These are phyloP conservation scores for Molanna angustata DNA, from an alignment of 2,888 invertebrate species.

Conservation along the genomic window DNA sequence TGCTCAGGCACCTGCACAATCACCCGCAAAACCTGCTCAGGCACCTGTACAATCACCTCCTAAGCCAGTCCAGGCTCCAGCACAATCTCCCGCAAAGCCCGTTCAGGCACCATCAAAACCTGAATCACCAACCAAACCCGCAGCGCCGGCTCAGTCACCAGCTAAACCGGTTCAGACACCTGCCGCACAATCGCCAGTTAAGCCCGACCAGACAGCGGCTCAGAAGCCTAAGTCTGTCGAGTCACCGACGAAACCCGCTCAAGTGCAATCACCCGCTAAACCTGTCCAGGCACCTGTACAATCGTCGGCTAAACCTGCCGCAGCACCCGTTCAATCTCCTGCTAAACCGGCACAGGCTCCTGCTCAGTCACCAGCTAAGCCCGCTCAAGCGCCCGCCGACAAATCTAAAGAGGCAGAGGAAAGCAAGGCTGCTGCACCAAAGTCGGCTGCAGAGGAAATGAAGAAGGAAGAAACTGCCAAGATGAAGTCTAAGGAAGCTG, in stretches of 20 bases:
- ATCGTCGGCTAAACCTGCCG: slow-evolving; percentile 4
- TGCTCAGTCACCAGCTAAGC: slow-evolving; percentile 5
- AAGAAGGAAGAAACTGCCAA: slow-evolving; percentile 5
- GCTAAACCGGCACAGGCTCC: slow-evolving; percentile 13
- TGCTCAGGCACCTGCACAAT: slow-evolving; percentile 7
- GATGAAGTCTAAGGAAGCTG: too few species aligned
- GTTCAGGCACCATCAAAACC: not conserved
- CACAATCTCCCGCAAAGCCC: slow-evolving; percentile 16
- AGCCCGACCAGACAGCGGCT: not conserved
- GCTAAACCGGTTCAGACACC: slow-evolving; percentile 17
- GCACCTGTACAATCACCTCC: slow-evolving; percentile 19
- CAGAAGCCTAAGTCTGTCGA: not conserved
- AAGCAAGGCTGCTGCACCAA: not conserved
- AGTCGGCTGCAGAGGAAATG: not conserved
- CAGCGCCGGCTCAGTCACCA: slow-evolving; percentile 21
- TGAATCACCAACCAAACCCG: slow-evolving; percentile 11
- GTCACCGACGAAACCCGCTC: slow-evolving; percentile 3
- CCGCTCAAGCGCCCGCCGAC: not conserved
- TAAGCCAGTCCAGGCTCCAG: slow-evolving; percentile 16
- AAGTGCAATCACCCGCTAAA: slow-evolving; percentile 10
- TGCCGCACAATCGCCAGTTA: not conserved
- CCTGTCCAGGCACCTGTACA: slow-evolving; percentile 8
- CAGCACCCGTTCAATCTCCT: slow-evolving; percentile 17
- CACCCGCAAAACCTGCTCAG: slow-evolving; percentile 15
- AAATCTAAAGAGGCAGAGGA: slow-evolving; percentile 14